Evolutionary conservation across 2,888 invertebrate species (phyloP).

Genomic region (Parnassius mnemosyne): DNA sequence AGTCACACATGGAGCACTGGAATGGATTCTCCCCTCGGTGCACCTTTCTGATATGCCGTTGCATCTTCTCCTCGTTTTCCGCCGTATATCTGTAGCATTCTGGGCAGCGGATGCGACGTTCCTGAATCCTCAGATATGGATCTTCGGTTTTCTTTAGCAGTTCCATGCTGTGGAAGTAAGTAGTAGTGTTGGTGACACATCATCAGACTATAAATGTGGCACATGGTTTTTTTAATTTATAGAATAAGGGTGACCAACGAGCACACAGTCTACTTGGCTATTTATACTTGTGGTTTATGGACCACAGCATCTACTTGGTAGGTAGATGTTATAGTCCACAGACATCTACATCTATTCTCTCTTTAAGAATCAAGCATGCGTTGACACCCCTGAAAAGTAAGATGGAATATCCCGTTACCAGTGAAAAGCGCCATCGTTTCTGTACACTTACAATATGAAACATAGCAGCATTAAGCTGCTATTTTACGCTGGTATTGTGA

Average conservation of each 20-base stretch:
- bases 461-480: too few species aligned
- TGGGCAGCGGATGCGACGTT: slow-evolving; percentile 33
- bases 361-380: too few species aligned
- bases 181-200: neutral
- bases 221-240: too few species aligned
- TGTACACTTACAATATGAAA: too few species aligned
- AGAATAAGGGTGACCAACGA: too few species aligned
- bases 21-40: slow-evolving; percentile 61
- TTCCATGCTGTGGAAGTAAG: neutral
- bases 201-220: too few species aligned
- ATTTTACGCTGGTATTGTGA: too few species aligned
- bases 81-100: slow-evolving; percentile 48
- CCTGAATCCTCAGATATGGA: neutral
- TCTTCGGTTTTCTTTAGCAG: neutral
- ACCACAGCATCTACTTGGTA: neutral
- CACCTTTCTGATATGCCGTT: slow-evolving; percentile 50
- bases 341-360: neutral
- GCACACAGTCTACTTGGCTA: too few species aligned
- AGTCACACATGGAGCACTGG: slow-evolving; percentile 66
- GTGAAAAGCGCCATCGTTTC: too few species aligned
- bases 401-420: too few species aligned
- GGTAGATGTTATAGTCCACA: too few species aligned
- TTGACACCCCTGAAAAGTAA: too few species aligned
- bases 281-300: neutral
- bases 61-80: slow-evolving; percentile 50